Percentiles rank a stretch among this genome's conserved stretches.
phyloP scores from a whole-genome alignment of 2,888 invertebrate species.

The Macaria notata region DNA sequence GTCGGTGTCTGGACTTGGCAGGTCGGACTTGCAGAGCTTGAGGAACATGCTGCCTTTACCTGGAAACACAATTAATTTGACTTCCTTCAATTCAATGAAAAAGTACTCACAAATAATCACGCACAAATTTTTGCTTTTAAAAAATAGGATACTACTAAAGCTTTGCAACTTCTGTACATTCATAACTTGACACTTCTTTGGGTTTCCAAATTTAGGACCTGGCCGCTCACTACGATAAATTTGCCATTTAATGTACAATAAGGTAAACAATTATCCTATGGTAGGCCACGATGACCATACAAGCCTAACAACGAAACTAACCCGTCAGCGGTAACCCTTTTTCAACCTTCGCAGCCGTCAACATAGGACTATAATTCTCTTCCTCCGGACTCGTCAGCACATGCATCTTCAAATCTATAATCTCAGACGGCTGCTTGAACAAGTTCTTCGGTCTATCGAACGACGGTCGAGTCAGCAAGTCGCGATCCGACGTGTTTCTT shows the following conservation, averaged over 20 bases:
- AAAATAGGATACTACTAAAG: too few relatives aligned
- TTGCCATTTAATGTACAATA: too few relatives aligned
- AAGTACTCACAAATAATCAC: too few relatives aligned
- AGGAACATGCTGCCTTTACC: slow-evolving; percentile 72
- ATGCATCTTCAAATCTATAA: slow-evolving; percentile 75
- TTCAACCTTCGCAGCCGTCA: slow-evolving; percentile 57
- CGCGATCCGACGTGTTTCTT: slow-evolving; percentile 61
- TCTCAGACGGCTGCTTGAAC: slow-evolving; percentile 73
- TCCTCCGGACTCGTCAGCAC: slow-evolving; percentile 65
- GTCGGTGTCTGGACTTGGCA: slow-evolving; percentile 73
- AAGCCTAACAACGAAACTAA: slow-evolving; percentile 33
- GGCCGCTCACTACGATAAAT: too few relatives aligned
- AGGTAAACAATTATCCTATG: too few relatives aligned
- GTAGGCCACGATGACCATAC: too few relatives aligned
- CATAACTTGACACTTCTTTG: too few relatives aligned
- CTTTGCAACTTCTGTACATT: too few relatives aligned
- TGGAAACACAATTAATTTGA: slow-evolving; percentile 31
- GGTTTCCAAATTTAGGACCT: too few relatives aligned
- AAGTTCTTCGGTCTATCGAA: slow-evolving; percentile 68
- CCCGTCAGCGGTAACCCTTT: slow-evolving; percentile 78
- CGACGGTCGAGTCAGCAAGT: slow-evolving; percentile 53
- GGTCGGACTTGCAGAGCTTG: slow-evolving; percentile 62
- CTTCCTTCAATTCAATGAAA: too few relatives aligned
- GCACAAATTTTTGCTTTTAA: too few relatives aligned
- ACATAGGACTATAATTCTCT: slow-evolving; percentile 60